Evolutionary conservation across 2,797 vertebrate genomes (phyloP).

Genomic region (Tinamus major): DNA sequence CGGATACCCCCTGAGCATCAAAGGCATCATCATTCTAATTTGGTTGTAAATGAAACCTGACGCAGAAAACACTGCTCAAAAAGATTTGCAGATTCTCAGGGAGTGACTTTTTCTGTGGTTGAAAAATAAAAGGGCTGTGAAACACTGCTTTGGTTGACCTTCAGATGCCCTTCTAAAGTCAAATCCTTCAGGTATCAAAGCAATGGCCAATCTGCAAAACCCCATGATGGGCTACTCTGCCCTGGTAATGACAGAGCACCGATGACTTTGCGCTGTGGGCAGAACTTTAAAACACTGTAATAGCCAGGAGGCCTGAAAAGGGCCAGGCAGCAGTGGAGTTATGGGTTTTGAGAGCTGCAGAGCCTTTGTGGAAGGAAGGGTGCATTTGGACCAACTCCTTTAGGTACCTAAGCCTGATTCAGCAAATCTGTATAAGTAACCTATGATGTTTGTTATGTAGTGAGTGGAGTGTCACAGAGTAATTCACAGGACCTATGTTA

Average conservation of each 20-base stretch:
- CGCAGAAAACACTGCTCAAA: not conserved
- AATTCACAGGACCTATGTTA: not conserved
- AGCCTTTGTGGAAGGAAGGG: not conserved
- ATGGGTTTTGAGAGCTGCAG: not conserved
- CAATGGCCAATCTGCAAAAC: not conserved
- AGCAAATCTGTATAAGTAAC: not conserved
- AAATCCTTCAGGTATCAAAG: not conserved
- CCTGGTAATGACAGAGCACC: not conserved
- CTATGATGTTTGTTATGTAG: not conserved
- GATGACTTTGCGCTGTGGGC: not conserved
- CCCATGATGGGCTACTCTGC: not conserved
- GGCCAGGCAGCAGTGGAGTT: not conserved
- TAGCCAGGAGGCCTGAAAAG: not conserved
- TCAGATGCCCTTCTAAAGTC: not conserved
- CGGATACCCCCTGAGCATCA: not conserved
- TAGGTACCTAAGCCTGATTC: not conserved
- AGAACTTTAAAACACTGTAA: not conserved
- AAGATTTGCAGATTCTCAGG: not conserved
- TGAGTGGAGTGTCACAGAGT: fast-evolving
- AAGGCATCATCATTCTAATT: not conserved
- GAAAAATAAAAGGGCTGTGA: not conserved
- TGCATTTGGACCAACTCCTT: not conserved
- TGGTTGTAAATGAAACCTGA: not conserved
- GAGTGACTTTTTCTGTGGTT: fast-evolving
- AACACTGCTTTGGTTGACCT: not conserved